Evolutionary conservation across 2,888 invertebrate genomes (phyloP).

Genomic region (Fragum fragum): DNA sequence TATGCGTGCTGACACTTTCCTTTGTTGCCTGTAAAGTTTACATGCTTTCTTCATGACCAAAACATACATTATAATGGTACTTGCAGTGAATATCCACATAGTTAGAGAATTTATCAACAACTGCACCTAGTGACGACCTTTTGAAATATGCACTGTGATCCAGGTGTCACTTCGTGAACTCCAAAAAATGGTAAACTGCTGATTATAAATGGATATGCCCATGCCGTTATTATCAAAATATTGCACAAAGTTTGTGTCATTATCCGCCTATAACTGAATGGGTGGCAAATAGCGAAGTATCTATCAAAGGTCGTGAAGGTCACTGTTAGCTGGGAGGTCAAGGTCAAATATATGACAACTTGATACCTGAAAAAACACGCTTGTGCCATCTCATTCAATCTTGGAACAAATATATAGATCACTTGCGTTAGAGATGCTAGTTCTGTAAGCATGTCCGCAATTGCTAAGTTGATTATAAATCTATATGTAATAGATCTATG

Average conservation of each 20-base stretch:
- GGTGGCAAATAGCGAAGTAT: constrained; percentile 64
- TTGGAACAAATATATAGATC: constrained; percentile 50
- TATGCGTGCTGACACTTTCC: background rate
- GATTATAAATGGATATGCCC: constrained; percentile 51
- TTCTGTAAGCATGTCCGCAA: constrained; percentile 66
- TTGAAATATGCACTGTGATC: constrained; percentile 54
- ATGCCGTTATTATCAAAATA: constrained; percentile 41
- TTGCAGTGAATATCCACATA: constrained; percentile 43
- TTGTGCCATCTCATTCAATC: constrained; percentile 37
- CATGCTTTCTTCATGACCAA: constrained; percentile 58
- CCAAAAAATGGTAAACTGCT: constrained; percentile 49
- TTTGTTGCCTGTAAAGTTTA: constrained; percentile 37
- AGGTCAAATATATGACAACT: constrained; percentile 60
- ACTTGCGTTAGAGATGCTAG: constrained; percentile 55
- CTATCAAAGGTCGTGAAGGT: constrained; percentile 67
- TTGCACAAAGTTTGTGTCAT: constrained; percentile 46
- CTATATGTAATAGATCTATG: constrained; percentile 40
- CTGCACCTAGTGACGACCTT: constrained; percentile 34
- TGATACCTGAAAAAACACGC: constrained; percentile 64
- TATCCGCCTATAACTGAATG: constrained; percentile 46
- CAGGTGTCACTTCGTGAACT: background rate
- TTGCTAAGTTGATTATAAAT: constrained; percentile 67
- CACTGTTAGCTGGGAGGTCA: constrained; percentile 64
- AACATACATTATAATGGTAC: constrained; percentile 60
- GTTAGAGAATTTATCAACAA: constrained; percentile 50